Percentiles rank a stretch among this genome's conserved stretches.
phyloP scores from a whole-genome alignment of 2,113 vertebrate species.

The Atractosteus spatula region DNA sequence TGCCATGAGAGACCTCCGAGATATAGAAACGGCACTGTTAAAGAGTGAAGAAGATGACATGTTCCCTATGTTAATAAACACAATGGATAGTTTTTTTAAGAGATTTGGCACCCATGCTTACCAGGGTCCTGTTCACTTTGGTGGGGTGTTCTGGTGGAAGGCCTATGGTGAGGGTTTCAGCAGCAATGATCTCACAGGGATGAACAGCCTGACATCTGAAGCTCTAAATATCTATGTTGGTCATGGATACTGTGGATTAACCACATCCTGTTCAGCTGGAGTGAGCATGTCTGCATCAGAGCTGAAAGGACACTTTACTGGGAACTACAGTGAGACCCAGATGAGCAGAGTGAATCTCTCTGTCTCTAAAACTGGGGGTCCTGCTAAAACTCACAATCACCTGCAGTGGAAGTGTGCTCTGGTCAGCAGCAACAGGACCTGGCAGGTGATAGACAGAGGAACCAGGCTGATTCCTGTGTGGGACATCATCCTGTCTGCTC shows the following conservation, averaged over 20 bases:
- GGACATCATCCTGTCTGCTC: conserved; percentile 45
- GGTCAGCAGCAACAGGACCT: conserved; percentile 40
- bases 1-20: conserved; percentile 4
- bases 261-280: rapidly evolving
- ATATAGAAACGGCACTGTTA: conserved; percentile 18
- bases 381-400: conserved; percentile 29
- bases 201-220: conserved; percentile 19
- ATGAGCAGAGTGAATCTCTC: conserved; percentile 24
- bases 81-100: conserved; percentile 3
- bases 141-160: conserved; percentile 24
- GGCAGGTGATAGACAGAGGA: conserved; percentile 51
- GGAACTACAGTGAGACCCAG: rapidly evolving
- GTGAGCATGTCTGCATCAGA: rapidly evolving
- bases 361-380: conserved; percentile 41
- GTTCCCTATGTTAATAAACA: background rate
- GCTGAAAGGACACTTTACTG: background rate
- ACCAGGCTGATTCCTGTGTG: conserved; percentile 49
- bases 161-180: conserved; percentile 16
- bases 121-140: conserved; percentile 19
- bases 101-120: conserved; percentile 24
- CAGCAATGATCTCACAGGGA: conserved; percentile 12
- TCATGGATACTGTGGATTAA: conserved; percentile 7
- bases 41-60: conserved; percentile 8
- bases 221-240: conserved; percentile 16
- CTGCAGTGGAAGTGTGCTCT: conserved; percentile 48